Base-by-base conservation (phyloP, 2,797 vertebrate species). In the Gephyroberyx darwinii region DNA sequence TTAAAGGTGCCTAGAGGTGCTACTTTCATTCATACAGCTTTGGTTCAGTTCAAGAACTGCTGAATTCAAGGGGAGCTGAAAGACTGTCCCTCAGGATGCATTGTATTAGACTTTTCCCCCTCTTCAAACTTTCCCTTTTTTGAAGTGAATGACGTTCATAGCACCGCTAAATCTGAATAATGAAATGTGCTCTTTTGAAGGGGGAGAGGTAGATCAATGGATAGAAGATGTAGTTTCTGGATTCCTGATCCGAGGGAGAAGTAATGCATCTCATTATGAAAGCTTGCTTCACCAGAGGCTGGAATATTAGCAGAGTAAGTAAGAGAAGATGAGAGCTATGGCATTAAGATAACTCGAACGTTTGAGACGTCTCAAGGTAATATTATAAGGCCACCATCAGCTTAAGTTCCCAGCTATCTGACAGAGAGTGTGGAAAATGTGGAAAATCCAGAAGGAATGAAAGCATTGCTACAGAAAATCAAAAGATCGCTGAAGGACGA, bases 351-450 rank as follows among this genome's bases (percentile, higher is more conserved):
- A 82, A 75, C 75, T 81, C 78, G 56, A 80, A 70, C 26, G 66
- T 72, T 66, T 77, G 33, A 89, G 80, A 74, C 82, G 45, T 77
- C 88, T 84, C 45, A 60, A 80, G 85, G 90, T 90, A 91, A 91
- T 86, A 77, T 86, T 89, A 89, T 92, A 93, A 90, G 88, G 88
- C 84, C 86, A 71, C 75, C 76, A 37, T 84, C 74, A 50, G 81
- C 84, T 83, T 82, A 82, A 88, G 78, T 71, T 68, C 17, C n/a
- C 64, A 19, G 72, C 76, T 71, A 65, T 82, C 79, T 86, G 83
- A 78, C 80, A 69, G 71, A 33, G 57, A 57, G 71, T 72, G 58
- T 57, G 78, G 73, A 75, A 75, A 52, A 62, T 31, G 68, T 72
- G 64, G 58, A 67, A 58, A 20, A 78, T 77, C 31, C 69, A 59